Evolutionary conservation across 2,888 invertebrate genomes (phyloP), one percentile per base, ranked within the genome.

Genomic region (Agriotes lineatus): DNA sequence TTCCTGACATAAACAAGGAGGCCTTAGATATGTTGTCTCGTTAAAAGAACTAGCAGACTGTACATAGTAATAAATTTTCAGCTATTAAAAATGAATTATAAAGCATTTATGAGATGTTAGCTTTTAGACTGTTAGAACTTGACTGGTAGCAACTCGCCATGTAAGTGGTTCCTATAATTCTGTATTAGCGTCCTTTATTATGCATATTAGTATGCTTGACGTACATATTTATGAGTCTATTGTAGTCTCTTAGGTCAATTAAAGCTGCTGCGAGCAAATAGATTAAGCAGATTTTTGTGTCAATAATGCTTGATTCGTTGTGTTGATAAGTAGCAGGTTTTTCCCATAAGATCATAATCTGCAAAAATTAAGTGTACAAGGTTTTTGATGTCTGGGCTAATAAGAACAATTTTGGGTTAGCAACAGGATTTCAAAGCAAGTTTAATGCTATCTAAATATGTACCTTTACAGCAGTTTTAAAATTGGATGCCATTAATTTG

Each of bases 171-270:
- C 56, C 56, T 56, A 56, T 12, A 30, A 50, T 30, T 19, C 10
- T 37, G 7, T 52, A 37, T 35, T 54, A 35, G 54, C 35, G 35
- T 54, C 54, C 7, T 50, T 54, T 54, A 37, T 54, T 54, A 19
- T 19, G 10, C 35, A 7, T 22, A 33, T 19, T 33, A 19, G 10
- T 35, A 35, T 54, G 35, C 33, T 35, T 37, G 19, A 54, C 54
- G 19, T 54, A 33, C 20, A 35, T 37, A 9, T 50, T 50, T 56
- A 56, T 56, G 37, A 56, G n/a, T 37, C 30, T 56, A 56, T 56
- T 56, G 56, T 56, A 56, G 56, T 37, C 56, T 37, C 20, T 20
- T 56, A 18, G 14, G 37, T 56, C 56, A 56, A 56, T 37, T 56
- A 56, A 18, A 25, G n/a, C n/a, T 16, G n/a, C n/a, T 25, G 18